Evolutionary conservation across 1,140 invertebrate species (phyloP).

Genomic region (Oedothorax gibbosus): DNA sequence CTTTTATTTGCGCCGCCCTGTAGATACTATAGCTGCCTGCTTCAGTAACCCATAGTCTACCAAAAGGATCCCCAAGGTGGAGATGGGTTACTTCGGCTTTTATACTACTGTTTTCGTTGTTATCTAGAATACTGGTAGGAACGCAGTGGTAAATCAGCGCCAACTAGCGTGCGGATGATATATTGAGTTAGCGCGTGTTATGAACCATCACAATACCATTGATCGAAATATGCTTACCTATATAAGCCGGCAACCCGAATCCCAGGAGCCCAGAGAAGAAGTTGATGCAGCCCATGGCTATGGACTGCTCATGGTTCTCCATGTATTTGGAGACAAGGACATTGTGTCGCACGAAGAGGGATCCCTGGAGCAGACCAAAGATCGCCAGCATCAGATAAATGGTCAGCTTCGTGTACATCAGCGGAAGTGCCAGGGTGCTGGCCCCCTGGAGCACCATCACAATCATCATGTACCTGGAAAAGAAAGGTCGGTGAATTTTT

Average conservation of each 20-base stretch:
- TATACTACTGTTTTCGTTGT: no score
- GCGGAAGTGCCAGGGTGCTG: slow-evolving; percentile 11
- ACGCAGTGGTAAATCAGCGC: no score
- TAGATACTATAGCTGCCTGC: no score
- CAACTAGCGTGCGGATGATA: no score
- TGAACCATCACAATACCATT: no score
- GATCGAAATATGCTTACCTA: not conserved
- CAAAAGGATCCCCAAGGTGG: no score
- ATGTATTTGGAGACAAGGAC: slow-evolving; percentile 28
- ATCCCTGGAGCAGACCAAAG: slow-evolving; percentile 39
- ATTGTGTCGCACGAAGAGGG: slow-evolving; percentile 35
- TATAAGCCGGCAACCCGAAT: not conserved
- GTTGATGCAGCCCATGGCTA: slow-evolving; percentile 29
- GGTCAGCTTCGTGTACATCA: not conserved
- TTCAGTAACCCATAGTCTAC: no score
- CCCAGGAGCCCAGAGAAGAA: slow-evolving; percentile 58
- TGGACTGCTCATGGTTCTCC: slow-evolving; percentile 20
- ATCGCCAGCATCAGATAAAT: not conserved
- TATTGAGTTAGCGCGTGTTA: no score
- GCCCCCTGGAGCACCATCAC: slow-evolving; percentile 9
- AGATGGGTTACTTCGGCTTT: no score
- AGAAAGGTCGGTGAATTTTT: no score
- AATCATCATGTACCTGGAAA: slow-evolving; percentile 29
- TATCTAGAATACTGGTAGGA: no score
- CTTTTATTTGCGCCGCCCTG: no score